Percentiles rank a stretch among this genome's conserved stretches.
Evolutionary conservation across 2,113 vertebrate genomes (phyloP).

Genomic region (Lanius ludovicianus): DNA sequence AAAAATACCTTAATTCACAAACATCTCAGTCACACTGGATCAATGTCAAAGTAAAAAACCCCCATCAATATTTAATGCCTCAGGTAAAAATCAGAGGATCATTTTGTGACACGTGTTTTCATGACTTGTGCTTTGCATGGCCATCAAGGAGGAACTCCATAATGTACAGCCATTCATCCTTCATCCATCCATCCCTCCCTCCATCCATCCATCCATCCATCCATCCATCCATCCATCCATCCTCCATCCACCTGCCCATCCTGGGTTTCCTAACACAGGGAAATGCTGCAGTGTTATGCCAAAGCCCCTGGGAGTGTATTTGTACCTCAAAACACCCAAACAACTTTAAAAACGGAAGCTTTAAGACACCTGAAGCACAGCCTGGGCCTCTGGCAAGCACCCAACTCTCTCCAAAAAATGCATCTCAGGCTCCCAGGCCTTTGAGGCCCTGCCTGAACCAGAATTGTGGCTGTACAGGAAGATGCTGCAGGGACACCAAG

Average conservation of each 20-base stretch:
- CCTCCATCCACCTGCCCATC: neutral
- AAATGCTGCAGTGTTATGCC: neutral
- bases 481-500: neutral
- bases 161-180: neutral
- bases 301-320: neutral
- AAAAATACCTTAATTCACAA: neutral
- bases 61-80: neutral
- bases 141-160: neutral
- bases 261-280: neutral
- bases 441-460: neutral
- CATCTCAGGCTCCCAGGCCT: neutral
- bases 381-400: neutral
- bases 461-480: neutral
- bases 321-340: neutral
- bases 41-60: neutral
- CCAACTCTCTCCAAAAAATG: neutral
- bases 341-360: fast-evolving
- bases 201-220: too few species aligned
- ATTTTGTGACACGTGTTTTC: fast-evolving
- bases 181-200: neutral
- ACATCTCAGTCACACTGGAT: fast-evolving
- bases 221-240: neutral
- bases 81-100: neutral
- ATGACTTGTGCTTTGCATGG: neutral
- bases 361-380: neutral